Evolutionary conservation across 1,140 invertebrate species (phyloP).

Genomic region (Halesus radiatus): DNA sequence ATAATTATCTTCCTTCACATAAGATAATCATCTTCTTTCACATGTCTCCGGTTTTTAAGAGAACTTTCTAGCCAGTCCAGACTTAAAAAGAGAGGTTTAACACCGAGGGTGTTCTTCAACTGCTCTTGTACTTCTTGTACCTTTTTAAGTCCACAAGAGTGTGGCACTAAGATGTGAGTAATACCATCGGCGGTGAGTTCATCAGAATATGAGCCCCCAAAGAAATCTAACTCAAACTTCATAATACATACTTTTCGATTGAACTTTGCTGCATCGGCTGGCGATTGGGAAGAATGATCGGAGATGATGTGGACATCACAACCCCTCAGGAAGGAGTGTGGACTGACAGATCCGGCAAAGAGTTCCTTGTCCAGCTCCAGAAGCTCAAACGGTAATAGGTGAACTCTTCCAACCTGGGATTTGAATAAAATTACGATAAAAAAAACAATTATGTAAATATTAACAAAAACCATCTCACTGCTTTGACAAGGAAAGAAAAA

Average conservation of each 20-base stretch:
- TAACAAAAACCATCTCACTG: no score
- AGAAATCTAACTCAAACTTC: constrained; percentile 45
- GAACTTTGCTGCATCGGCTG: background rate
- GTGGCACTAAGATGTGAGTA: constrained; percentile 39
- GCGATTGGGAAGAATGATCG: background rate
- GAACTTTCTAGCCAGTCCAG: constrained; percentile 47
- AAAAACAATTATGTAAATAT: background rate
- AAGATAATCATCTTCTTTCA: constrained; percentile 38
- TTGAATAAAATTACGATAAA: background rate
- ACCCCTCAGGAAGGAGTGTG: constrained; percentile 53
- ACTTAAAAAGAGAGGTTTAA: constrained; percentile 32
- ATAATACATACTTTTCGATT: constrained; percentile 13
- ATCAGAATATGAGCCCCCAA: constrained; percentile 34
- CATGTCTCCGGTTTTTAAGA: constrained; percentile 27
- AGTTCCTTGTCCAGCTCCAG: constrained; percentile 43
- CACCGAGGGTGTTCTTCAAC: background rate
- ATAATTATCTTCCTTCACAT: constrained; percentile 8
- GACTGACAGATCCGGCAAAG: constrained; percentile 37
- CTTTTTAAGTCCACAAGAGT: background rate
- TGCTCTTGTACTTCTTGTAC: background rate
- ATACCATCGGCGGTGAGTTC: constrained; percentile 24
- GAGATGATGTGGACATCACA: constrained; percentile 33
- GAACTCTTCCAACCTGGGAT: constrained; percentile 36
- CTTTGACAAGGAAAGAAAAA: no score
- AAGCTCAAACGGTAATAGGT: constrained; percentile 44